Conservation (phyloP, 37 sponge, comb jelly and placozoan genomes). For the Diacarnus erythraeanus region DNA sequence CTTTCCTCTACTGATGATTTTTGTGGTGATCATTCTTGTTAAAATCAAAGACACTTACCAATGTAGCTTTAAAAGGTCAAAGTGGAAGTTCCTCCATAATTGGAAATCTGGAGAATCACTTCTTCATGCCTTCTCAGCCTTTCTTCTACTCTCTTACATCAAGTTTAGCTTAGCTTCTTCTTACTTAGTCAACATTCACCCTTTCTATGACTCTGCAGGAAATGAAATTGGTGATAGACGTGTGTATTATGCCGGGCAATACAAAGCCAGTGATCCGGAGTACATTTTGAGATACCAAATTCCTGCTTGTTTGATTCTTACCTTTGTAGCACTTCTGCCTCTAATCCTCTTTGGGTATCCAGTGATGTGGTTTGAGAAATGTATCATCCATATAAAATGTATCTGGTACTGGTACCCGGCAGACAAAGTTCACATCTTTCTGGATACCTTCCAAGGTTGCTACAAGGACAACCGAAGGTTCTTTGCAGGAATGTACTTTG, state of each 20-base stretch:
- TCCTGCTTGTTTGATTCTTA: background rate
- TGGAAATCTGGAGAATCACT: background rate
- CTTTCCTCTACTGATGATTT: conserved; percentile 53
- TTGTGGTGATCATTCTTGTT: background rate
- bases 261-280: background rate
- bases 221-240: background rate
- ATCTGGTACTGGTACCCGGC: conserved; percentile 10
- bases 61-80: background rate
- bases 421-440: conserved; percentile 32
- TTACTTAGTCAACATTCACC: background rate
- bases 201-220: background rate
- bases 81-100: background rate
- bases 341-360: conserved; percentile 39
- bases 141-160: conserved; percentile 48
- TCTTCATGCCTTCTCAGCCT: conserved; percentile 42
- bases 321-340: conserved; percentile 21
- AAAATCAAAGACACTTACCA: background rate
- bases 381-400: background rate
- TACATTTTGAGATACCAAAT: background rate
- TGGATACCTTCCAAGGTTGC: conserved; percentile 61
- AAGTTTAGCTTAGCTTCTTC: conserved; percentile 15
- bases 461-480: conserved; percentile 33
- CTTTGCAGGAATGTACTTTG: conserved; percentile 59
- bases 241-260: conserved; percentile 28
- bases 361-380: conserved; percentile 20